Base-by-base conservation (phyloP, 2,888 invertebrate genomes). In the Brachypterus glaber region DNA sequence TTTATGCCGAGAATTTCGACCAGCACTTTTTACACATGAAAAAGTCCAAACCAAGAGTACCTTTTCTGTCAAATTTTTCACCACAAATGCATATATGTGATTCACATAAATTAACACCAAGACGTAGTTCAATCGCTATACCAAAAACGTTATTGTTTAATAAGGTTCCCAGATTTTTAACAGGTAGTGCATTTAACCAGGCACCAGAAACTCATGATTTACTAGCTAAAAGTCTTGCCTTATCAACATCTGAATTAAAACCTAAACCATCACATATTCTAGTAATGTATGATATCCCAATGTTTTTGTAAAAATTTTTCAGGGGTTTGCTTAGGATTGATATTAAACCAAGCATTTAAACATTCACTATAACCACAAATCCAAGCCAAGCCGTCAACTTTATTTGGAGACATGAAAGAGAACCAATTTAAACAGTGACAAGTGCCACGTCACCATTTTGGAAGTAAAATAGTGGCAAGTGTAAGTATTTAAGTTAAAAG, bases 211-310 rank as follows among this genome's bases (percentile, higher is more conserved):
- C n/a, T n/a, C n/a, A n/a, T n/a, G n/a, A n/a, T n/a, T n/a, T n/a
- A n/a, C n/a, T n/a, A n/a, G n/a, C n/a, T n/a, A n/a, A 24, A n/a
- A 24, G n/a, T 24, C 24, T 24, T 8, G 24, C 24, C n/a, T 24
- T n/a, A 8, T 24, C 24, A 8, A 8, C n/a, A 24, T 24, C n/a
- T 7, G 24, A 8, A 8, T 24, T n/a, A 24, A 24, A 24, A 24
- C n/a, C n/a, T 24, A 24, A 24, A 24, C n/a, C n/a, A 8, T 24
- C 24, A 24, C 24, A 24, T 8, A 24, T 24, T 24, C 24, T 24
- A 24, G 24, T 24, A 24, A 24, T 24, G 24, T 24, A 24, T 24
- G 24, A 24, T 24, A 24, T 24, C 24, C 24, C 24, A 24, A 24
- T 24, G 7, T 24, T 24, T 24, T 24, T 24, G 24, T 8, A 24